Evolutionary conservation across 35 echinoderm and acorn worm genomes (phyloP).

Genomic region (Amphiura filiformis): DNA sequence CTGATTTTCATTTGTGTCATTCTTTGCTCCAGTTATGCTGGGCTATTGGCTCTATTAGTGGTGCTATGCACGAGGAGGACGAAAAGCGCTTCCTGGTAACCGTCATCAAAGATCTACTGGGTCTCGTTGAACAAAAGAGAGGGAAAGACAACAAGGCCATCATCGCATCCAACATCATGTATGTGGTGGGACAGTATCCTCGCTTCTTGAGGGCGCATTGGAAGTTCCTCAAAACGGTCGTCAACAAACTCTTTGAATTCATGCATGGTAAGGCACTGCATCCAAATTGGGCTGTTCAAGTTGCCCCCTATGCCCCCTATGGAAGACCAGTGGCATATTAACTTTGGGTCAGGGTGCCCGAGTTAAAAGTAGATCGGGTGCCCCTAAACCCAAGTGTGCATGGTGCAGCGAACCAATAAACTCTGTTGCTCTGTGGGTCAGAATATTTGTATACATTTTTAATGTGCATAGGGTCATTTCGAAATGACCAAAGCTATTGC

Average conservation of each 20-base stretch:
- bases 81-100: conserved; percentile 96
- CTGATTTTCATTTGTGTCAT: too few relatives aligned
- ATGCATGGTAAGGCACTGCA: conserved; percentile 99
- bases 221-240: conserved; percentile 99
- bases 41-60: conserved; percentile 99
- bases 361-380: too few relatives aligned
- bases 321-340: too few relatives aligned
- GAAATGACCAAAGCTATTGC: too few relatives aligned
- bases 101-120: conserved; percentile 95
- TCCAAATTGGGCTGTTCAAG: not conserved
- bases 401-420: too few relatives aligned
- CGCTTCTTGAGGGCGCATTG: conserved; percentile 95
- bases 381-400: too few relatives aligned
- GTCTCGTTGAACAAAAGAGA: conserved; percentile 90
- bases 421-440: too few relatives aligned
- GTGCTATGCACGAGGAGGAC: conserved; percentile 99
- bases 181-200: conserved; percentile 97
- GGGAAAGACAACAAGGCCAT: conserved; percentile 99
- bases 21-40: conserved; percentile 98
- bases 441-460: too few relatives aligned
- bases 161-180: conserved; percentile 99
- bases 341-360: too few relatives aligned
- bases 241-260: conserved; percentile 99
- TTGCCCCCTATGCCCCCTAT: too few relatives aligned
- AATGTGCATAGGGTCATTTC: too few relatives aligned